Conservation (phyloP, 2,113 vertebrate genomes). For the Narcine bancroftii region DNA sequence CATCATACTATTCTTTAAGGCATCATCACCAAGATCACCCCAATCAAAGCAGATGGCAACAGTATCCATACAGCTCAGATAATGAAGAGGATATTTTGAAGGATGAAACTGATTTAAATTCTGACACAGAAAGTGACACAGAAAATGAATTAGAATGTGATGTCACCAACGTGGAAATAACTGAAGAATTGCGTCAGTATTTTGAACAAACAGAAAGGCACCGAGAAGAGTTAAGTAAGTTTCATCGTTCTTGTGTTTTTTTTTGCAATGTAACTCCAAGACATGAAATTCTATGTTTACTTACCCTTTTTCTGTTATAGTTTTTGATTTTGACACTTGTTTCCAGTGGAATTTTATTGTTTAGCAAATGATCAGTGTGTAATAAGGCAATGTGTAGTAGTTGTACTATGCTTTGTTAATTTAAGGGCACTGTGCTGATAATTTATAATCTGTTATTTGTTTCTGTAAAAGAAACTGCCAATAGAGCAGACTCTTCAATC, state of each 20-base stretch:
- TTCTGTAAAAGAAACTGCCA: neutral
- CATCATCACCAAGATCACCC: neutral
- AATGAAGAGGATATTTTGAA: neutral
- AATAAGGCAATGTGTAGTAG: neutral
- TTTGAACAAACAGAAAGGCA: conserved; percentile 83
- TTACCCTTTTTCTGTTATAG: neutral
- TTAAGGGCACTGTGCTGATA: neutral
- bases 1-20: neutral
- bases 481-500: neutral
- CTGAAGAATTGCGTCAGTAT: conserved; percentile 83
- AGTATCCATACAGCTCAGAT: neutral
- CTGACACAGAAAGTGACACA: conserved; percentile 49
- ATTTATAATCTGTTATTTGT: neutral
- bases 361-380: neutral
- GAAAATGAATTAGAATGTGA: conserved; percentile 70
- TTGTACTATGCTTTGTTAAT: neutral
- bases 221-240: conserved; percentile 80
- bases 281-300: neutral
- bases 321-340: neutral
- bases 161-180: conserved; percentile 90
- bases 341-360: neutral
- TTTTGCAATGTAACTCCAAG: neutral
- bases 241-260: neutral
- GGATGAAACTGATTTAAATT: conserved; percentile 46
- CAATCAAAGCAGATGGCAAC: neutral